Base-by-base conservation (phyloP, 2,113 vertebrate species). In the Dascyllus trimaculatus region DNA sequence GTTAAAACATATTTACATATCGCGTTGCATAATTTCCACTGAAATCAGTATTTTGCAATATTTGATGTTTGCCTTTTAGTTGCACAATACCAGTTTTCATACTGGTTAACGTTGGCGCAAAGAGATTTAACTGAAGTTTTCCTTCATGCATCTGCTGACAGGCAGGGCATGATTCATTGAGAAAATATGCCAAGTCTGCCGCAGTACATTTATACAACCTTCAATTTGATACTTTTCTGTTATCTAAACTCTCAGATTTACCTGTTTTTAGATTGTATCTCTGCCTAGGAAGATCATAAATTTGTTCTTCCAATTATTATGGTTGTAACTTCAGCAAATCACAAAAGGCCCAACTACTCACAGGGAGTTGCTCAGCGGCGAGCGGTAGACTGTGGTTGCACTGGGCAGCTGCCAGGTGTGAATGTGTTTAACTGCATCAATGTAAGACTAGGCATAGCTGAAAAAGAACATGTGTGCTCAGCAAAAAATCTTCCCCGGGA, bases 371-470 rank as follows among this genome's bases (percentile, higher is more conserved):
- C 59, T 53, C 56, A 6, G 53, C 60, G 75, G 74, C 59, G 19
- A 24, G 54, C 18, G 0, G 35, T 15, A 21, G 38, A 19, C 54
- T 46, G 60, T 22, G 15, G 57, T 57, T 54, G 69, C 53, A 4
- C 48, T 75, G 78, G 78, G 77, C 77, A 38, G 67, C 64, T 82
- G 82, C 88, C 88, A 87, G 86, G 80, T 87, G 84, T 52, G 79
- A 75, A 56, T 25, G 49, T 78, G 75, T 85, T 81, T 56, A 71
- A 69, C 84, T 87, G 82, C 86, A 80, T 74, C 78, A 29, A 5
- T 32, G 61, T 74, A 60, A 66, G 5, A 48, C 57, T 17, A 56
- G 71, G 79, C 38, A 32, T 18, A 25, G 57, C 82, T 57, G 57
- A 67, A 87, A 71, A 73, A 83, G 73, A 82, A 87, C 43, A 62